These are phyloP conservation scores for Sylvilagus floridanus DNA, from an alignment of 2,797 vertebrate genomes.

Conservation along the genomic window DNA sequence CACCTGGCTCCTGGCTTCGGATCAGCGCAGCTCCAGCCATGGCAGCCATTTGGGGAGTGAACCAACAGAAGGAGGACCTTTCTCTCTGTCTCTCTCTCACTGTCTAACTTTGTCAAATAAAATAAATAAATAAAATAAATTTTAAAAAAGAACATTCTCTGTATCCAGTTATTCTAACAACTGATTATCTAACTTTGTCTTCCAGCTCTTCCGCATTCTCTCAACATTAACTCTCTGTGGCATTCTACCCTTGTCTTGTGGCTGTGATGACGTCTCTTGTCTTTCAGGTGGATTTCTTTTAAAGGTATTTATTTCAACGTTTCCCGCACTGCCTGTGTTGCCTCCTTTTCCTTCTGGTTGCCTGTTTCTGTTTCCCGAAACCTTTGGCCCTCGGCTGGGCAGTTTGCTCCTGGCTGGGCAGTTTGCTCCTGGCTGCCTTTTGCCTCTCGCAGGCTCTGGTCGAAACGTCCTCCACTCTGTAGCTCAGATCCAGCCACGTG, in stretches of 20 bases:
- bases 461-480: neutral
- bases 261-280: neutral
- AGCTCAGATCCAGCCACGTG: neutral
- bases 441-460: neutral
- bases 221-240: neutral
- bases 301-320: neutral
- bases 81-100: too few relatives aligned
- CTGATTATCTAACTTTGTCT: neutral
- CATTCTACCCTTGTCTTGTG: neutral
- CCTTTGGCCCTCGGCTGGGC: neutral
- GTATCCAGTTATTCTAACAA: constrained; percentile 4
- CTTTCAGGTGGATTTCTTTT: neutral
- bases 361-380: neutral
- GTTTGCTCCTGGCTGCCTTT: neutral
- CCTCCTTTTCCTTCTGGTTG: neutral
- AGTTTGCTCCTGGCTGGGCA: neutral
- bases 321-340: neutral
- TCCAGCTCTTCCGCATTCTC: neutral
- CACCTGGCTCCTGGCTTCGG: too few relatives aligned
- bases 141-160: neutral
- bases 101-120: too few relatives aligned
- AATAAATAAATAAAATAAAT: too few relatives aligned
- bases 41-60: too few relatives aligned
- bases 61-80: too few relatives aligned
- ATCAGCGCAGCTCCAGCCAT: too few relatives aligned